phyloP scores from a whole-genome alignment of 2,113 vertebrate genomes.

The Gallinago media region DNA sequence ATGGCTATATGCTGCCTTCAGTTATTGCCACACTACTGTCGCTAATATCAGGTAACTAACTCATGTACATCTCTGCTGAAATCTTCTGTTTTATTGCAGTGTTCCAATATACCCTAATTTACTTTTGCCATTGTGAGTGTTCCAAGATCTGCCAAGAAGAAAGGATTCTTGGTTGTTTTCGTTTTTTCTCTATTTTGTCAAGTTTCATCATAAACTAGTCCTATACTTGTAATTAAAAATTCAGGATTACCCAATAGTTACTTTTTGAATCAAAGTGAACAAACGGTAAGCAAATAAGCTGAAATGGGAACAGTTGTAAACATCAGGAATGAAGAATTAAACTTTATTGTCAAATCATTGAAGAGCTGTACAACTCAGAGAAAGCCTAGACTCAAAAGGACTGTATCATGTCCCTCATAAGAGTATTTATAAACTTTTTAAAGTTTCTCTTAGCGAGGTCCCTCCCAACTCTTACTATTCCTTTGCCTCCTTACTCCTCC shows the following conservation, averaged over 20 bases:
- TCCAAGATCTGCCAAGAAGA: not conserved
- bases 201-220: not conserved
- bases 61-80: not conserved
- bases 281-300: not conserved
- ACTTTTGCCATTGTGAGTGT: not conserved
- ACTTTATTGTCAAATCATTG: not conserved
- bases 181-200: not conserved
- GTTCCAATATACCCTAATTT: not conserved
- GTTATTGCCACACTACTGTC: not conserved
- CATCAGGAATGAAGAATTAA: not conserved
- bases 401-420: not conserved
- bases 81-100: not conserved
- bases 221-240: not conserved
- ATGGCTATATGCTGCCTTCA: not conserved
- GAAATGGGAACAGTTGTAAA: not conserved
- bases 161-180: not conserved
- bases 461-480: not conserved
- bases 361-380: not conserved
- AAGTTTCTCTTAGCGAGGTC: not conserved
- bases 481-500: not conserved
- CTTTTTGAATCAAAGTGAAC: not conserved
- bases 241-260: not conserved
- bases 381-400: not conserved
- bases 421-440: not conserved
- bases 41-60: not conserved